Conservation (phyloP, 30 jellyfish, hydroid and myxozoan genomes). For the Nemopilema nomurai region DNA sequence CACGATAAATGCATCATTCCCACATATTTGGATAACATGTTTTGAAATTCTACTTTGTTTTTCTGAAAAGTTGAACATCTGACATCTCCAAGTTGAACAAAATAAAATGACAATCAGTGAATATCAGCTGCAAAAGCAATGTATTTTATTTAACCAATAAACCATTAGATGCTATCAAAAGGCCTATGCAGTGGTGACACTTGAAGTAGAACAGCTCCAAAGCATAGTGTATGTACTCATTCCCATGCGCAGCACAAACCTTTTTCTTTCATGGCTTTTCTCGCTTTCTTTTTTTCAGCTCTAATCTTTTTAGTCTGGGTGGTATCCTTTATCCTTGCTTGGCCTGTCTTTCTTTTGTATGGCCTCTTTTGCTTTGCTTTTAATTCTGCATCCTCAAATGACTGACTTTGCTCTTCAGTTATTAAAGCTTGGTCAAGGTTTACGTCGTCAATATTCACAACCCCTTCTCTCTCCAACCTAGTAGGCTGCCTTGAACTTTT, state of each 20-base stretch:
- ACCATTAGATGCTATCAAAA: no score
- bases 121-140: no score
- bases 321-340: constrained; percentile 84
- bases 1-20: no score
- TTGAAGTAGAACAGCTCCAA: background rate
- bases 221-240: background rate
- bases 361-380: constrained; percentile 56
- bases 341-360: constrained; percentile 58
- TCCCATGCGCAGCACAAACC: constrained; percentile 9
- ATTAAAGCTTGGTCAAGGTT: constrained; percentile 76
- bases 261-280: constrained; percentile 47
- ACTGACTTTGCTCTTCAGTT: constrained; percentile 56
- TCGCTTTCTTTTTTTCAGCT: constrained; percentile 70
- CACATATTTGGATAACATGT: no score
- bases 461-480: constrained; percentile 86
- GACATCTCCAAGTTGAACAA: no score
- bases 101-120: no score
- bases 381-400: constrained; percentile 16
- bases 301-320: constrained; percentile 73
- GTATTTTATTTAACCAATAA: no score
- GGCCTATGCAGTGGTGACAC: no score
- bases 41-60: no score
- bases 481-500: constrained; percentile 83
- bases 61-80: no score
- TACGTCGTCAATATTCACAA: constrained; percentile 81